Evolutionary conservation across 2,888 invertebrate species (phyloP).

Genomic region (Toxonevra muliebris): DNA sequence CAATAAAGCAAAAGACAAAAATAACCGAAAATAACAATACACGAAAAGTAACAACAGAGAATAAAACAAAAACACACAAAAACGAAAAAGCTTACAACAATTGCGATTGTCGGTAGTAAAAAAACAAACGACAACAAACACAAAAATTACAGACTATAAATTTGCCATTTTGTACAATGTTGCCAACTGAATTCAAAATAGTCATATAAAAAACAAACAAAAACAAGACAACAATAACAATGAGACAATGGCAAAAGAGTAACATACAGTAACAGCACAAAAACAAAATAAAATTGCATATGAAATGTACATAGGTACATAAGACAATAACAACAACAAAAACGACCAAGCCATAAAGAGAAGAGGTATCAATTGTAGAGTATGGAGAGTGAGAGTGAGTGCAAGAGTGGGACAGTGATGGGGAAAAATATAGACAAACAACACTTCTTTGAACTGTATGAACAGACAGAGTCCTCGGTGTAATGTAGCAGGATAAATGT

Average conservation of each 20-base stretch:
- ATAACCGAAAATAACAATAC: constrained; percentile 9
- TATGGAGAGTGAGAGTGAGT: not conserved
- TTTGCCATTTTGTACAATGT: constrained; percentile 27
- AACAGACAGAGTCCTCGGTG: no score
- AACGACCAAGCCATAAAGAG: not conserved
- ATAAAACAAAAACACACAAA: constrained; percentile 3
- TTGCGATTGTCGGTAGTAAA: constrained; percentile 18
- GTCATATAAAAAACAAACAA: not conserved
- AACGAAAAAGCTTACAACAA: constrained; percentile 27
- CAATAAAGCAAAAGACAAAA: constrained; percentile 3
- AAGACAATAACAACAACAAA: constrained; percentile 7
- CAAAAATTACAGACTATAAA: constrained; percentile 16
- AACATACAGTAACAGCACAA: not conserved
- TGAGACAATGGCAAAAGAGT: constrained; percentile 4
- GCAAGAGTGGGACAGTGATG: not conserved
- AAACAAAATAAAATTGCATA: constrained; percentile 20
- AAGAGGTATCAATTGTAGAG: not conserved
- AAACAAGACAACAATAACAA: constrained; percentile 2
- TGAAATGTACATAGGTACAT: not conserved
- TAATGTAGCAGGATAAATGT: no score
- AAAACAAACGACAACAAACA: constrained; percentile 17
- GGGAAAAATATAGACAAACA: not conserved
- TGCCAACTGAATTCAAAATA: constrained; percentile 19
- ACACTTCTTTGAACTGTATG: not conserved
- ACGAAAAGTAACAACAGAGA: constrained; percentile 6